Percentiles rank a stretch among this genome's conserved stretches.
Evolutionary conservation across 2,113 vertebrate genomes (phyloP).

Genomic region (Corythornis vintsioides): DNA sequence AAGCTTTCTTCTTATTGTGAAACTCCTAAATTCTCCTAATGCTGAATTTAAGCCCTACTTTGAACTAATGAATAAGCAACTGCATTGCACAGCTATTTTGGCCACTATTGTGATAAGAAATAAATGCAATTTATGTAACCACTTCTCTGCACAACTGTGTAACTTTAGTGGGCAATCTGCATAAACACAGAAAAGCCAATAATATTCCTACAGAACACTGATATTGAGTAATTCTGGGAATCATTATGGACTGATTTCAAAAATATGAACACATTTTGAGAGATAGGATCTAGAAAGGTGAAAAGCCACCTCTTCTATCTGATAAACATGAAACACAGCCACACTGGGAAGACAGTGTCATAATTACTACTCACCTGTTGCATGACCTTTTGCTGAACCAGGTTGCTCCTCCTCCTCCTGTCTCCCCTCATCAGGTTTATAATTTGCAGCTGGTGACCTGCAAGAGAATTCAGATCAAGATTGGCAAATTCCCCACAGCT

Average conservation of each 20-base stretch:
- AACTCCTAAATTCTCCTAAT: neutral
- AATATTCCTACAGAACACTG: neutral
- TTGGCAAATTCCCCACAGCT: neutral
- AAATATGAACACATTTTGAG: neutral
- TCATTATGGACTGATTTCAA: neutral
- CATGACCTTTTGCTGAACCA: neutral
- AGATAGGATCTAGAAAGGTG: neutral
- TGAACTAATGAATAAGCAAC: neutral
- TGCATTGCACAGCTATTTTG: neutral
- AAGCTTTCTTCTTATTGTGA: neutral
- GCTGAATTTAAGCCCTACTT: neutral
- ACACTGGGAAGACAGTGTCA: neutral
- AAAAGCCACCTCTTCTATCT: neutral
- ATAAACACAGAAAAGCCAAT: neutral
- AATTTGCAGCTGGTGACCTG: neutral
- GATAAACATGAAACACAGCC: neutral
- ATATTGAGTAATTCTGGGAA: neutral
- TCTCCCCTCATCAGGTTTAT: neutral
- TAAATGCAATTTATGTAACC: neutral
- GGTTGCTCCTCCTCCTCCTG: neutral
- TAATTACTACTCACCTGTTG: constrained; percentile 6
- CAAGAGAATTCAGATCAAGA: neutral
- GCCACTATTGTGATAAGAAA: neutral
- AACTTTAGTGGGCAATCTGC: neutral
- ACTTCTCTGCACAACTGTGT: neutral